These are phyloP conservation scores for Zaprionus bogoriensis DNA, from an alignment of 2,888 invertebrate genomes.

Conservation along the genomic window DNA sequence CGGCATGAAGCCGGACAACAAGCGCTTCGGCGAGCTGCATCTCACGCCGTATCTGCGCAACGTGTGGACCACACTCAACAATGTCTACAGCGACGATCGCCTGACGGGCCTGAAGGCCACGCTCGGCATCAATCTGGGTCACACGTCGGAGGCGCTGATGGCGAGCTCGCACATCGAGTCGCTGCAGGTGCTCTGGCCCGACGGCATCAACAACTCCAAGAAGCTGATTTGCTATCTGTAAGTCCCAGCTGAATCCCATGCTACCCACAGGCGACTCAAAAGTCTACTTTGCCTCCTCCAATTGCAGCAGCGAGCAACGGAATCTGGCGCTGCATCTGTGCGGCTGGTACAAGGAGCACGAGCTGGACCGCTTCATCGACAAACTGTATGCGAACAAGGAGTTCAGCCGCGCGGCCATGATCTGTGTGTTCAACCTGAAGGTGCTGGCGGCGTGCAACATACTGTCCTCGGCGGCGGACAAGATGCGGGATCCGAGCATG, in stretches of 20 bases:
- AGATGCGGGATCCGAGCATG: slow-evolving; percentile 79
- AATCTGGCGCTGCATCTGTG: slow-evolving; percentile 92
- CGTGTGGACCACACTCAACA: slow-evolving; percentile 87
- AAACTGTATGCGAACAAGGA: slow-evolving; percentile 88
- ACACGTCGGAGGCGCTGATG: slow-evolving; percentile 78
- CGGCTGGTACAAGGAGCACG: slow-evolving; percentile 94
- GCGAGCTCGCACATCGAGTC: slow-evolving; percentile 79
- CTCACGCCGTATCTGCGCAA: slow-evolving; percentile 89
- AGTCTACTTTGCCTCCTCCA: slow-evolving; percentile 1
- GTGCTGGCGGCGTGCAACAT: slow-evolving; percentile 93
- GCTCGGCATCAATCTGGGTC: slow-evolving; percentile 79
- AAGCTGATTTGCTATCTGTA: slow-evolving; percentile 79
- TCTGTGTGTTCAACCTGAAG: slow-evolving; percentile 94
- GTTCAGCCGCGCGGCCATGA: slow-evolving; percentile 93
- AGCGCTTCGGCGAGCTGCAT: slow-evolving; percentile 91
- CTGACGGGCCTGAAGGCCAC: slow-evolving; percentile 84
- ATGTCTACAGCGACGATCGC: slow-evolving; percentile 85
- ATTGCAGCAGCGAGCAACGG: slow-evolving; percentile 85
- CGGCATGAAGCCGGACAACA: slow-evolving; percentile 89
- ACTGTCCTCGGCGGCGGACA: slow-evolving; percentile 88
- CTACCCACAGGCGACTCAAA: no score
- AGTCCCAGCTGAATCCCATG: no score
- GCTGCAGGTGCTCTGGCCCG: slow-evolving; percentile 81
- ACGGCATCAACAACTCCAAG: slow-evolving; percentile 80
- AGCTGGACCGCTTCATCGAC: slow-evolving; percentile 86